phyloP scores from a whole-genome alignment of 2,888 invertebrate genomes.

The Hylaea fasciaria region DNA sequence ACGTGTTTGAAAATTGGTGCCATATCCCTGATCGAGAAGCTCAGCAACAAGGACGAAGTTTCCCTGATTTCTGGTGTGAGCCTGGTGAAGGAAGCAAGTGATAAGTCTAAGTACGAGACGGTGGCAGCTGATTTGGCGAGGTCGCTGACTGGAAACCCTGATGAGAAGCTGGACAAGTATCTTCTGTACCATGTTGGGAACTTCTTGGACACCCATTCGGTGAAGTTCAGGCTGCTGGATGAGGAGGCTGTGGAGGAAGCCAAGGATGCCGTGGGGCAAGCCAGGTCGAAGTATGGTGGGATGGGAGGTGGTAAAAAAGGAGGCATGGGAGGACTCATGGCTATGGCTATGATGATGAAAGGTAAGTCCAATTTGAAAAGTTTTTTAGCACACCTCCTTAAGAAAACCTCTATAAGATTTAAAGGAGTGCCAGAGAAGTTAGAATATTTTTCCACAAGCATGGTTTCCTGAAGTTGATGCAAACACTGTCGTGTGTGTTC shows the following conservation, averaged over 20 bases:
- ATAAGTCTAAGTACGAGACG: conserved; percentile 83
- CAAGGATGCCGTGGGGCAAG: conserved; percentile 73
- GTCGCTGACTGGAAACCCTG: conserved; percentile 88
- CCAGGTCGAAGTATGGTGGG: conserved; percentile 68
- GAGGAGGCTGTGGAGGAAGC: conserved; percentile 83
- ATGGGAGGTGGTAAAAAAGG: conserved; percentile 67
- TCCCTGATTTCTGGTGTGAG: conserved; percentile 82
- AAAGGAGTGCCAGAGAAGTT: no score
- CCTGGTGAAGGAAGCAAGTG: conserved; percentile 87
- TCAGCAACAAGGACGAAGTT: conserved; percentile 73
- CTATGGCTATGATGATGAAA: conserved; percentile 87
- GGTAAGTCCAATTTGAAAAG: conserved; percentile 60
- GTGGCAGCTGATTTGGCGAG: conserved; percentile 87
- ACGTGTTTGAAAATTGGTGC: conserved; percentile 79
- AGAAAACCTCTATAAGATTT: no score
- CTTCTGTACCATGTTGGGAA: conserved; percentile 88
- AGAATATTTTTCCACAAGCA: no score
- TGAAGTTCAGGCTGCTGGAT: conserved; percentile 88
- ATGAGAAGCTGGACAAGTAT: conserved; percentile 89
- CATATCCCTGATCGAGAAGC: conserved; percentile 71
- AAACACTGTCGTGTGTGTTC: no score
- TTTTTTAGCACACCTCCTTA: no score
- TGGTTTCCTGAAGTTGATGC: no score
- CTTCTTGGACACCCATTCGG: conserved; percentile 88
- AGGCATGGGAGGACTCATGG: conserved; percentile 80